Percentiles rank a stretch among this genome's conserved stretches.
Evolutionary conservation across 1,140 invertebrate genomes (phyloP).

Genomic region (Pygmarrhopalites habei): DNA sequence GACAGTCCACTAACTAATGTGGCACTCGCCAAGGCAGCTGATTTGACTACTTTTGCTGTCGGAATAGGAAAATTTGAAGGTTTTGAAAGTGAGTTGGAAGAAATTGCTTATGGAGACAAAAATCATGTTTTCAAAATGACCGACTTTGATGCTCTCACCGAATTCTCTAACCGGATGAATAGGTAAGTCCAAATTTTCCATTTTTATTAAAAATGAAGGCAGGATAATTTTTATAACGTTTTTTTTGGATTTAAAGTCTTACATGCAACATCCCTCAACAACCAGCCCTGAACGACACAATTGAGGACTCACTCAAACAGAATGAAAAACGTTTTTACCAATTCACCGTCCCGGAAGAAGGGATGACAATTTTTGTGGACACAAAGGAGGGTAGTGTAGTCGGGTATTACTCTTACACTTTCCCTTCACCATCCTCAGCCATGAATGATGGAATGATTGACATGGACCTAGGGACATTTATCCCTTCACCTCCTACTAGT

Average conservation of each 20-base stretch:
- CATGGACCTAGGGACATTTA: neutral
- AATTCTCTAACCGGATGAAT: slow-evolving; percentile 7
- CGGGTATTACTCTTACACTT: slow-evolving; percentile 8
- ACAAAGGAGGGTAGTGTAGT: neutral
- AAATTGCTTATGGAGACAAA: slow-evolving; percentile 2
- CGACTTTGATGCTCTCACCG: slow-evolving; percentile 7
- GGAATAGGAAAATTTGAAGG: too few relatives aligned
- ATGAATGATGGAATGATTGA: slow-evolving; percentile 8
- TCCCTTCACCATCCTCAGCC: neutral
- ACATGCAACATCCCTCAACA: slow-evolving; percentile 12
- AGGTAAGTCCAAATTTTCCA: too few relatives aligned
- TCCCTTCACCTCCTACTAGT: too few relatives aligned
- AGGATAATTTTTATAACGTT: too few relatives aligned
- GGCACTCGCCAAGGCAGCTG: neutral
- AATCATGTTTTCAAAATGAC: neutral
- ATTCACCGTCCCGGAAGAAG: neutral
- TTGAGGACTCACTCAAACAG: neutral
- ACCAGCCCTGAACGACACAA: neutral
- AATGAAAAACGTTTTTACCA: slow-evolving; percentile 8
- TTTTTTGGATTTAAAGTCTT: too few relatives aligned
- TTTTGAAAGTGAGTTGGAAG: too few relatives aligned
- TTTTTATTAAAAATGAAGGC: too few relatives aligned
- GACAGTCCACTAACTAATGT: too few relatives aligned
- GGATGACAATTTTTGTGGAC: neutral
- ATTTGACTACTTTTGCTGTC: neutral